These are phyloP conservation scores for Drosophila mercatorum DNA, from an alignment of 2,888 invertebrate species.

Conservation along the genomic window DNA sequence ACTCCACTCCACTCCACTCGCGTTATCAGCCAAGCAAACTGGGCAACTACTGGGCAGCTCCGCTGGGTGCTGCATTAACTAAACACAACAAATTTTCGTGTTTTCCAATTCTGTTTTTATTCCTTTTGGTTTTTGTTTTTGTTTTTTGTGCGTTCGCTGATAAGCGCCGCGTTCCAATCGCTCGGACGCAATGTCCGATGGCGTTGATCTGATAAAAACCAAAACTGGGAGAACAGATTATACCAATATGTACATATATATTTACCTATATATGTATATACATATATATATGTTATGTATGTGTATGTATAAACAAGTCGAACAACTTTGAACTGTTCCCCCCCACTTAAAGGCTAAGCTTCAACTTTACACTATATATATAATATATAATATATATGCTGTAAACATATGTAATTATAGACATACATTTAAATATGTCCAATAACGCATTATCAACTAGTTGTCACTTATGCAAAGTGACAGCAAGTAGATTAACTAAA, in stretches of 20 bases:
- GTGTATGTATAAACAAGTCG: neutral
- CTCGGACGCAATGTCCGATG: constrained; percentile 32
- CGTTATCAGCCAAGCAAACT: constrained; percentile 45
- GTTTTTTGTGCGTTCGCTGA: constrained; percentile 33
- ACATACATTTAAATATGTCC: neutral
- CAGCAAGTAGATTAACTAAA: neutral
- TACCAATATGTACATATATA: neutral
- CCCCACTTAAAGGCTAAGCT: too few species aligned
- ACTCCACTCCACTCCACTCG: neutral
- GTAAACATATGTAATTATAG: neutral
- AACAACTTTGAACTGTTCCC: neutral
- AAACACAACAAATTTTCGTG: constrained; percentile 37
- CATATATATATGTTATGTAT: neutral
- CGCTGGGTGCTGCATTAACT: constrained; percentile 7
- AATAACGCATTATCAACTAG: neutral
- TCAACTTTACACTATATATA: too few species aligned
- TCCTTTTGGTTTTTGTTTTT: neutral
- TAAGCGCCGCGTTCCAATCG: constrained; percentile 42
- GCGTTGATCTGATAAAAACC: constrained; percentile 51
- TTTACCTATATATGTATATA: neutral
- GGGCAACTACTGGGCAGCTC: constrained; percentile 13
- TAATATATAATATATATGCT: neutral
- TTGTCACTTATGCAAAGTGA: neutral
- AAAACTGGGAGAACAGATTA: constrained; percentile 13
- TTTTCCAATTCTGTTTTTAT: constrained; percentile 16